These are phyloP conservation scores for Drosophila quinaria DNA, from an alignment of 2,888 invertebrate genomes.

Conservation along the genomic window DNA sequence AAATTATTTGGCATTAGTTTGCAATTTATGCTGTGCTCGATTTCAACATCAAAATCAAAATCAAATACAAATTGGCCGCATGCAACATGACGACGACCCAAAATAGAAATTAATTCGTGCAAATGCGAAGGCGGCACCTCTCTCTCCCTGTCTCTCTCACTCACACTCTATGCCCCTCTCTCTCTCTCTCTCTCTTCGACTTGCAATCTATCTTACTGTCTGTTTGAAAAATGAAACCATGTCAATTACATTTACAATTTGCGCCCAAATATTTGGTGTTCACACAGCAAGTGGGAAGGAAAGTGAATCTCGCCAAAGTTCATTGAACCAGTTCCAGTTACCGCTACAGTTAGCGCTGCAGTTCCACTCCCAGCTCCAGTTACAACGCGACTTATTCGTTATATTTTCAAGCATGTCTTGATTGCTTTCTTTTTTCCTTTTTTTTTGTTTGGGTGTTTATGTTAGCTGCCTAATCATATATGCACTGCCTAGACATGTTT, in stretches of 20 bases:
- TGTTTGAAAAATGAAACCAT: constrained; percentile 71
- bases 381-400: constrained; percentile 1
- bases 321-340: constrained; percentile 59
- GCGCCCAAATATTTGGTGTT: constrained; percentile 37
- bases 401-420: constrained; percentile 63
- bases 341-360: constrained; percentile 12
- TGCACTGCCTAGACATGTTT: constrained; percentile 40
- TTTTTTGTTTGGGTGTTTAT: constrained; percentile 3
- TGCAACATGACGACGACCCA: constrained; percentile 53
- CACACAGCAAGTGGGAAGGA: constrained; percentile 18
- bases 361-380: constrained; percentile 9
- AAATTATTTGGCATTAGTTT: constrained; percentile 75
- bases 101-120: constrained; percentile 77
- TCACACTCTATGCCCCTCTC: background rate
- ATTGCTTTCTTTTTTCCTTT: background rate
- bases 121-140: constrained; percentile 49
- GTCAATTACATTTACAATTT: constrained; percentile 77
- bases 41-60: constrained; percentile 28
- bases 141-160: background rate
- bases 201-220: constrained; percentile 2
- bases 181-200: background rate
- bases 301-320: constrained; percentile 61
- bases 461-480: constrained; percentile 36
- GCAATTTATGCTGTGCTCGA: constrained; percentile 72
- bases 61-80: constrained; percentile 49